Percentiles rank a stretch among this genome's conserved stretches.
Evolutionary conservation across 1,140 invertebrate genomes (phyloP).

Genomic region (Drosophila bifasciata): DNA sequence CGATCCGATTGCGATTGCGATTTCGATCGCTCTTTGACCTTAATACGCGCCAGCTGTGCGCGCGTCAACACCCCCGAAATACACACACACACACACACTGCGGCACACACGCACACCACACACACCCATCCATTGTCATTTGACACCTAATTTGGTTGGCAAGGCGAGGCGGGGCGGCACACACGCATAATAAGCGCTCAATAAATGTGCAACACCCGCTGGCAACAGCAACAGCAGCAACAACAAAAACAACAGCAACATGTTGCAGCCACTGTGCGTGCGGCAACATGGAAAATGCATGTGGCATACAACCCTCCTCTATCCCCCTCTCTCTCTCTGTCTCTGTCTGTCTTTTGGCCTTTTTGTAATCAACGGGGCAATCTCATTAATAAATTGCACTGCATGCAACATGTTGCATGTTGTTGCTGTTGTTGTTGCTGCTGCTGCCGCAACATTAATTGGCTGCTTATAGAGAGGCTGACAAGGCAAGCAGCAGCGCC

Average conservation of each 20-base stretch:
- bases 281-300: conserved; percentile 57
- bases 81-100: neutral
- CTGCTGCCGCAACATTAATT: conserved; percentile 73
- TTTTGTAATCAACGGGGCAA: conserved; percentile 79
- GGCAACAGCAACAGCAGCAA: conserved; percentile 33
- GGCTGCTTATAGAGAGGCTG: conserved; percentile 69
- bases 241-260: conserved; percentile 34
- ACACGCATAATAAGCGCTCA: conserved; percentile 80
- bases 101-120: neutral
- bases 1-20: conserved; percentile 69
- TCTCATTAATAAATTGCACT: conserved; percentile 83
- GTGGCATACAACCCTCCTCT: conserved; percentile 27
- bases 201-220: conserved; percentile 82
- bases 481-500: conserved; percentile 44
- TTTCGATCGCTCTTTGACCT: conserved; percentile 79
- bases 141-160: conserved; percentile 78
- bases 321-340: neutral
- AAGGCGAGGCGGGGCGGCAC: conserved; percentile 38
- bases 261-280: conserved; percentile 61
- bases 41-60: conserved; percentile 79
- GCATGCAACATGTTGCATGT: conserved; percentile 79
- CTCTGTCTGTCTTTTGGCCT: conserved; percentile 27
- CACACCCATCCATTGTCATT: conserved; percentile 70
- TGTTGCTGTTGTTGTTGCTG: conserved; percentile 38
- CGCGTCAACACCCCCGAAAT: conserved; percentile 61